Base-by-base conservation (phyloP, 2,113 vertebrate species). In the Malurus melanocephalus region DNA sequence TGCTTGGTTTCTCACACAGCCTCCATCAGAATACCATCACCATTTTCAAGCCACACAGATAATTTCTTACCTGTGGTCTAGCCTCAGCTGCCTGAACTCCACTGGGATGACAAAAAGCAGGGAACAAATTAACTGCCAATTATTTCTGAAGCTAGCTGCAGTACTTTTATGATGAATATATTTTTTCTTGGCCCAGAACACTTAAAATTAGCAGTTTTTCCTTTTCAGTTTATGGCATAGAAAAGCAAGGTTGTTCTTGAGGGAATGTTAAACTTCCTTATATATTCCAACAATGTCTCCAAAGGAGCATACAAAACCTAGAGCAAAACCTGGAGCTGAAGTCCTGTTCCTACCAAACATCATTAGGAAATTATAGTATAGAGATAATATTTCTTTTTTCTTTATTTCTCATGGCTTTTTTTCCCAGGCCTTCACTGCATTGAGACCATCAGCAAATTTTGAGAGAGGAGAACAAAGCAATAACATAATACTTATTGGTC, bases 101-200 rank as follows among this genome's bases (percentile, higher is more conserved):
- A 53, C 35, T 0, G 4, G 33, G 62, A 75, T 51, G 55, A 57
- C 43, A 76, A 75, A 93, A 89, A 87, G 11, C 46, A 87, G n/a
- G 35, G 60, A 85, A 84, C 15, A 76, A 88, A 89, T 91, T 76
- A 79, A 65, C 51, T 80, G 38, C 35, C 61, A 92, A 85, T 72
- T 91, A 83, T 77, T 88, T 91, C 19, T 90, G 26, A 85, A 91
- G 76, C 49, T 65, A 75, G 30, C 66, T 84, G 53, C 46, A 59
- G n/a, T 66, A 76, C 15, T 94, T 90, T 81, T 86, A 79, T 35
- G 21, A 89, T 42, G 3, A 77, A 78, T 67, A 49, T 46, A 23
- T 43, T 71, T 92, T 85, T 93, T 88, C 77, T 86, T 86, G 38
- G 51, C 62, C 27, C 38, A 33, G 16, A 72, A 76, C 66, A 61